phyloP scores from a whole-genome alignment of 2,113 vertebrate genomes.

The Colossoma macropomum region DNA sequence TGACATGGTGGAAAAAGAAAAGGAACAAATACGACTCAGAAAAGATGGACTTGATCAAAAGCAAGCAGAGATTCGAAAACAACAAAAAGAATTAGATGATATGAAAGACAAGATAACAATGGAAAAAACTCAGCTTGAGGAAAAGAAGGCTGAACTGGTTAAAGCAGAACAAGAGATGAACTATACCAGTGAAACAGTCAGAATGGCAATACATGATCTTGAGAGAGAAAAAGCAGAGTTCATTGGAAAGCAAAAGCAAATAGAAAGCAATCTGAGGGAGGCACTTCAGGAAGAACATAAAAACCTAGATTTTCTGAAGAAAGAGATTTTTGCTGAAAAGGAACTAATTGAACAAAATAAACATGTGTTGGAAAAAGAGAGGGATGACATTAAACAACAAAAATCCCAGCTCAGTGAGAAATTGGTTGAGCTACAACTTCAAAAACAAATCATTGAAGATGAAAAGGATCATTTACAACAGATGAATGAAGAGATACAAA shows the following conservation, averaged over 20 bases:
- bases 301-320: too few relatives aligned
- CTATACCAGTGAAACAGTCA: too few relatives aligned
- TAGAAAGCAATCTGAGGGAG: too few relatives aligned
- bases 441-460: slow-evolving; percentile 18
- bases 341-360: too few relatives aligned
- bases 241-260: too few relatives aligned
- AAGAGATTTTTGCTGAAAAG: too few relatives aligned
- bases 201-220: too few relatives aligned
- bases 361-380: not conserved
- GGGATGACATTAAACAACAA: not conserved
- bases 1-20: too few relatives aligned
- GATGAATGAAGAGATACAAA: slow-evolving; percentile 16
- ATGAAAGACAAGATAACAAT: not conserved
- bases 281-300: too few relatives aligned
- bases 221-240: too few relatives aligned
- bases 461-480: slow-evolving; percentile 27
- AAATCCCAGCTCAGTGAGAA: not conserved
- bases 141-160: not conserved
- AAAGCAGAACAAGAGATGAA: too few relatives aligned
- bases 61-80: slow-evolving; percentile 2
- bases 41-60: not conserved
- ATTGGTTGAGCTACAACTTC: not conserved
- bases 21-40: not conserved
- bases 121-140: not conserved
- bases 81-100: slow-evolving; percentile 29